These are phyloP conservation scores for Hippocampus guttulatus DNA, from an alignment of 2,113 vertebrate genomes.

Conservation along the genomic window DNA sequence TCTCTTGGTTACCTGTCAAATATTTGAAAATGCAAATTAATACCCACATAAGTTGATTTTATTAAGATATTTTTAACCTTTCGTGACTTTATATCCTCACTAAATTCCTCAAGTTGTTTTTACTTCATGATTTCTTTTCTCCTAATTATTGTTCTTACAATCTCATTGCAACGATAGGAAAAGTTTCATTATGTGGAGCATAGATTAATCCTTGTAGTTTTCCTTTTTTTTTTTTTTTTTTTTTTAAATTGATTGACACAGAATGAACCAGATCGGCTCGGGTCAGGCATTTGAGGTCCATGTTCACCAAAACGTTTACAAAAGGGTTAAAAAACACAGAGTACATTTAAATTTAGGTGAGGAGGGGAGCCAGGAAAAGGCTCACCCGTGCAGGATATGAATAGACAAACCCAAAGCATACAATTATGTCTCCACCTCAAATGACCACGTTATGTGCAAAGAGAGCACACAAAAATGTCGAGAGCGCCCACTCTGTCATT, in stretches of 20 bases:
- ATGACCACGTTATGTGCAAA: conserved; percentile 22
- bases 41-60: too few species aligned
- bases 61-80: too few species aligned
- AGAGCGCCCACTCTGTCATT: conserved; percentile 46
- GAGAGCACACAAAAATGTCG: conserved; percentile 21
- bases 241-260: neutral
- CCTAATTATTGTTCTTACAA: too few species aligned
- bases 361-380: neutral
- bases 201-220: too few species aligned
- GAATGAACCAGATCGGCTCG: too few species aligned
- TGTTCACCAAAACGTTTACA: neutral
- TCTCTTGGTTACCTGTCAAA: too few species aligned
- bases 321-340: neutral
- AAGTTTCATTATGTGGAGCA: too few species aligned
- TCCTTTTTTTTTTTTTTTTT: neutral
- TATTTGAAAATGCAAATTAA: too few species aligned
- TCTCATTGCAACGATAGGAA: too few species aligned
- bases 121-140: too few species aligned
- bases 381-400: conserved; percentile 5
- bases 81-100: too few species aligned
- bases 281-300: neutral
- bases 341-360: neutral
- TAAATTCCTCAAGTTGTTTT: too few species aligned
- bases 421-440: conserved; percentile 11
- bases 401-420: conserved; percentile 4